Evolutionary conservation across 2,888 invertebrate genomes (phyloP).

Genomic region (Papilio protenor): DNA sequence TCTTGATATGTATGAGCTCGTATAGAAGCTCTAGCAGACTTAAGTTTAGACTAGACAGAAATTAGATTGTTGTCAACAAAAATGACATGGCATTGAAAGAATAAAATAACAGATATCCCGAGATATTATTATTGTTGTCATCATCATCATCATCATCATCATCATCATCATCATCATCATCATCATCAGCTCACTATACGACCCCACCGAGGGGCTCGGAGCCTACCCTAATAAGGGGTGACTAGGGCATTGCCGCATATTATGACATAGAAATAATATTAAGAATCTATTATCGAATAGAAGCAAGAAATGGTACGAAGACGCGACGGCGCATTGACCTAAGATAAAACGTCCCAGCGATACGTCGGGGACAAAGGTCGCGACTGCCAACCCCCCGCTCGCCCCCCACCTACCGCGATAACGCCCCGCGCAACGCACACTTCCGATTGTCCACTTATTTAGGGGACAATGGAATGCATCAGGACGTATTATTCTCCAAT

Average conservation of each 20-base stretch:
- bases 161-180: too few relatives aligned
- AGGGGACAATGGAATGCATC: constrained; percentile 29
- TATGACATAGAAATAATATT: not conserved
- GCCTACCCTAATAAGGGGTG: too few relatives aligned
- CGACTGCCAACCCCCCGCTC: constrained; percentile 31
- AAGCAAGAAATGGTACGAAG: not conserved
- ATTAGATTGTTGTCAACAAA: too few relatives aligned
- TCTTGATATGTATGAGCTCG: too few relatives aligned
- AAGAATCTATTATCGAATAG: constrained; percentile 34
- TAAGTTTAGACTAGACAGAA: too few relatives aligned
- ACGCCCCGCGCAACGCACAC: not conserved
- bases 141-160: too few relatives aligned
- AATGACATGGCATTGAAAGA: too few relatives aligned
- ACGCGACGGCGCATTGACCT: constrained; percentile 53
- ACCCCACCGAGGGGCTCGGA: too few relatives aligned
- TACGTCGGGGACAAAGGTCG: constrained; percentile 35
- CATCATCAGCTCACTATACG: too few relatives aligned
- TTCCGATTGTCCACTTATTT: constrained; percentile 22
- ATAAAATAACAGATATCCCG: too few relatives aligned
- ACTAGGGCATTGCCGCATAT: not conserved
- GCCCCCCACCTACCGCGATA: constrained; percentile 19
- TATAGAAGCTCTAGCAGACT: too few relatives aligned
- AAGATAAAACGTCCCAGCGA: constrained; percentile 47
- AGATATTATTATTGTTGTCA: not conserved
- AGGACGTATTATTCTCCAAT: not conserved